A percentile compares a stretch with the other conserved stretches of the same genome.
Conservation (phyloP, 37 sponge, comb jelly and placozoan species). For the Oopsacas minuta region DNA sequence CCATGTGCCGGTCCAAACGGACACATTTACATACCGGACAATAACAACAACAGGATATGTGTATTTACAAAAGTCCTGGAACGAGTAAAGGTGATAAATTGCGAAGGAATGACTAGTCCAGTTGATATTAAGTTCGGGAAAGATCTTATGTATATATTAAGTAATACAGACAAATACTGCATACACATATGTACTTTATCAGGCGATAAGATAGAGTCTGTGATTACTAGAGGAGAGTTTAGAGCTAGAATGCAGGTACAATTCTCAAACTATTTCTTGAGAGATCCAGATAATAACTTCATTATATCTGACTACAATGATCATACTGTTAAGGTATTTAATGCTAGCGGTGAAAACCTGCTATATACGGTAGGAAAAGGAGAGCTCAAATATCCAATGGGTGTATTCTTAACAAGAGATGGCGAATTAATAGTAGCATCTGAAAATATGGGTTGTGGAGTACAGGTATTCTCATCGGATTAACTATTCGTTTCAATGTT, state of each 20-base stretch:
- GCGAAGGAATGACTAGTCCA: neutral
- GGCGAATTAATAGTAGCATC: neutral
- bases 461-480: neutral
- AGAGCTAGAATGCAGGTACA: neutral
- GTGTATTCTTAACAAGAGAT: neutral
- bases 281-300: neutral
- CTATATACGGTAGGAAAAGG: neutral
- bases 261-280: neutral
- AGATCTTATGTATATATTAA: neutral
- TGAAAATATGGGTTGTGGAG: neutral
- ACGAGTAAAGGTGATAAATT: neutral
- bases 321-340: neutral
- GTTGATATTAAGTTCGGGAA: neutral
- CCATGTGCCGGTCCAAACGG: neutral
- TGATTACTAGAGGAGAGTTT: neutral
- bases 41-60: constrained; percentile 9
- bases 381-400: neutral
- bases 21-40: neutral
- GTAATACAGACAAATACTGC: neutral
- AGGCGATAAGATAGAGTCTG: neutral
- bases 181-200: neutral
- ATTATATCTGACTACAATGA: neutral
- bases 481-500: neutral
- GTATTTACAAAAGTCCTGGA: neutral
- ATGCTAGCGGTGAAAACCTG: neutral